phyloP scores from a whole-genome alignment of 2,113 vertebrate genomes.

The Poeciliopsis occidentalis region DNA sequence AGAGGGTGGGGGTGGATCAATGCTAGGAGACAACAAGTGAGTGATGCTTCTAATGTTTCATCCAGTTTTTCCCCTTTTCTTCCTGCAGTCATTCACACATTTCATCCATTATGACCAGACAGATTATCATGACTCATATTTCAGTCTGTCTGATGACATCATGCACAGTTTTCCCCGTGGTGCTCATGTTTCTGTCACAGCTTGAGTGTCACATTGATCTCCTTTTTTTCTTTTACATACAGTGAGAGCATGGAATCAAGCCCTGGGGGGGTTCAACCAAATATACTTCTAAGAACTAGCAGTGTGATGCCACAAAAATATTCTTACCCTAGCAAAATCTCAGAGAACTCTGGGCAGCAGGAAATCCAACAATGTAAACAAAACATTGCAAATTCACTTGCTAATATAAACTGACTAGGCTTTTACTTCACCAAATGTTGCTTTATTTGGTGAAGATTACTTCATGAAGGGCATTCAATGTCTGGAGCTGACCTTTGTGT shows the following conservation, averaged over 20 bases:
- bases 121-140: slow-evolving; percentile 55
- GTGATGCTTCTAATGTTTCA: slow-evolving; percentile 14
- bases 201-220: slow-evolving; percentile 36
- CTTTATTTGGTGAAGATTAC: not conserved
- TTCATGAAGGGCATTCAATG: not conserved
- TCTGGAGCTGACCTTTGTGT: not conserved
- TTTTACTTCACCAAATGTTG: not conserved
- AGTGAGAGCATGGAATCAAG: slow-evolving; percentile 38
- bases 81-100: slow-evolving; percentile 4
- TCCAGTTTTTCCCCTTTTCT: slow-evolving; percentile 8
- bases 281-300: slow-evolving; percentile 37
- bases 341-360: slow-evolving; percentile 4
- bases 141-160: slow-evolving; percentile 57
- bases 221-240: slow-evolving; percentile 26
- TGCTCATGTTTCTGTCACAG: slow-evolving; percentile 43
- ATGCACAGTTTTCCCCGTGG: slow-evolving; percentile 34
- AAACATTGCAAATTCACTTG: too few species aligned
- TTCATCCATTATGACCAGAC: slow-evolving; percentile 32
- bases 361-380: slow-evolving; percentile 1
- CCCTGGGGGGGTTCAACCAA: slow-evolving; percentile 38
- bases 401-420: not conserved
- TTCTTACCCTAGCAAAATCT: slow-evolving; percentile 22
- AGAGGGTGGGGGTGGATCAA: slow-evolving; percentile 39
- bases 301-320: slow-evolving; percentile 30
- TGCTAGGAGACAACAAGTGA: slow-evolving; percentile 26